Conservation (phyloP, 2,113 vertebrate species). For the Picathartes gymnocephalus region DNA sequence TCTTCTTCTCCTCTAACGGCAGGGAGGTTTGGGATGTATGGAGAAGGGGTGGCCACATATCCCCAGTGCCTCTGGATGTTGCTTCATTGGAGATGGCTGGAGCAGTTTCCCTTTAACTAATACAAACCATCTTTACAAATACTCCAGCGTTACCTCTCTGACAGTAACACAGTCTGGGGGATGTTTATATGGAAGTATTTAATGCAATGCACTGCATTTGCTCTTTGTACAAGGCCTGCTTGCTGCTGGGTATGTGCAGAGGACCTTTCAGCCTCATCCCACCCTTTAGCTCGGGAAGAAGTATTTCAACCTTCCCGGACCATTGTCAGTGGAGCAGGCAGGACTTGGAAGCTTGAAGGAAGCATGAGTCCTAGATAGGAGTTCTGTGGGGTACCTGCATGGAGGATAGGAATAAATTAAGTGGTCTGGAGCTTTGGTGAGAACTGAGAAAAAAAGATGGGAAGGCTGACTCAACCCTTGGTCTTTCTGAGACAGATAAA, state of each 20-base stretch:
- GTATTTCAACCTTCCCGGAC: background rate
- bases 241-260: background rate
- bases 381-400: background rate
- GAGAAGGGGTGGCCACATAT: background rate
- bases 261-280: background rate
- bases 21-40: background rate
- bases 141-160: rapidly evolving
- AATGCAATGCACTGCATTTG: rapidly evolving
- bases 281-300: background rate
- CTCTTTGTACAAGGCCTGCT: background rate
- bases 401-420: background rate
- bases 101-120: background rate
- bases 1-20: background rate
- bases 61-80: background rate
- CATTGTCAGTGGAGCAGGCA: background rate
- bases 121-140: background rate
- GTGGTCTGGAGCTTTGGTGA: background rate
- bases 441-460: background rate
- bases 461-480: background rate
- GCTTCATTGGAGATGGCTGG: background rate
- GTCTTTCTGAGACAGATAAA: constrained; percentile 12
- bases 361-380: rapidly evolving
- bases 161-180: background rate
- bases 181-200: background rate
- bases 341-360: background rate